These are phyloP conservation scores for Kradibia gibbosae DNA, from an alignment of 1,140 invertebrate species.

Conservation along the genomic window DNA sequence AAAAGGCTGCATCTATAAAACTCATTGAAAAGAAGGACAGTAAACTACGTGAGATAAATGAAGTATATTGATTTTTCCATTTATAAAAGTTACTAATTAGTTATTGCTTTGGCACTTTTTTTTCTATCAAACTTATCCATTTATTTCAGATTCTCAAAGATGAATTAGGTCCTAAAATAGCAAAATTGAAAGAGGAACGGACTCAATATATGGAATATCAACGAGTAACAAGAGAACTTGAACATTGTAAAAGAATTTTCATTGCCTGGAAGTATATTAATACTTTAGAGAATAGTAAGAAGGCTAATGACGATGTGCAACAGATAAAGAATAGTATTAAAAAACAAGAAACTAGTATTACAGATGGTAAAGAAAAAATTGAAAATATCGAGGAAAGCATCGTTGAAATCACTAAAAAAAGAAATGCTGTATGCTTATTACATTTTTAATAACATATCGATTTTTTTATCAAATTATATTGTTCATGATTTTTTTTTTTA, in stretches of 20 bases:
- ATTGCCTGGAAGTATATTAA: constrained; percentile 83
- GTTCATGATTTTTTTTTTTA: constrained; percentile 35
- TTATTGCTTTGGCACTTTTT: neutral
- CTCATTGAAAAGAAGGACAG: constrained; percentile 96
- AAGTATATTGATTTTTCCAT: constrained; percentile 74
- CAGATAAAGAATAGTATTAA: constrained; percentile 73
- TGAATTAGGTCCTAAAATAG: constrained; percentile 90
- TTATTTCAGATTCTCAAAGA: constrained; percentile 83
- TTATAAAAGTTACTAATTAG: constrained; percentile 2
- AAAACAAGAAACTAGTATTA: constrained; percentile 74
- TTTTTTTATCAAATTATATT: constrained; percentile 28
- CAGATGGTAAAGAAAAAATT: constrained; percentile 74
- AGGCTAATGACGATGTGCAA: constrained; percentile 74
- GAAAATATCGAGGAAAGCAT: constrained; percentile 75
- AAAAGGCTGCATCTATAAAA: constrained; percentile 90
- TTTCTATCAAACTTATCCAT: neutral
- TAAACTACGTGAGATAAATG: constrained; percentile 90
- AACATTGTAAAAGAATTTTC: constrained; percentile 85
- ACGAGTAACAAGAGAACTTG: constrained; percentile 87
- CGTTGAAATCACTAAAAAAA: constrained; percentile 71
- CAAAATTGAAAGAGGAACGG: constrained; percentile 90
- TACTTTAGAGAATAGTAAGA: constrained; percentile 71
- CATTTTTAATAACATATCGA: neutral
- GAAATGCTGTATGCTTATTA: constrained; percentile 73
- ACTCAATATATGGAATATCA: constrained; percentile 91